phyloP scores from a whole-genome alignment of 2,113 vertebrate genomes.

The Chascanopsetta lugubris region DNA sequence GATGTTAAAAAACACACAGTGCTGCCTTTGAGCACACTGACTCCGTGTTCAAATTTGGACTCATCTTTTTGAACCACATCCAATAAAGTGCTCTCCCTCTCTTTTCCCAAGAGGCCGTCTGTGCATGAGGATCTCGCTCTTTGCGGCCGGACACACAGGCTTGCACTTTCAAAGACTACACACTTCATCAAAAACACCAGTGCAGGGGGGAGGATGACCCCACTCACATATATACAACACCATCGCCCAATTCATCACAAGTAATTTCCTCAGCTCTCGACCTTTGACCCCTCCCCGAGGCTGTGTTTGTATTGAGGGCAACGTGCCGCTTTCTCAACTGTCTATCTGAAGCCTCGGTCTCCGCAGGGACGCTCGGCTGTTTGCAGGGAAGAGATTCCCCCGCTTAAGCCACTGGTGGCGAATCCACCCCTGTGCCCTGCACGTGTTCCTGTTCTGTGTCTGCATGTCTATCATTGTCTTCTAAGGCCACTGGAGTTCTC shows the following conservation, averaged over 20 bases:
- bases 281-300: constrained; percentile 50
- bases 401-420: constrained; percentile 37
- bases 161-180: constrained; percentile 38
- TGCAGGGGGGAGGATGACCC: constrained; percentile 42
- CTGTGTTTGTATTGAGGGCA: constrained; percentile 65
- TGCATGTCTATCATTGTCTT: constrained; percentile 57
- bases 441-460: constrained; percentile 30
- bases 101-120: constrained; percentile 26
- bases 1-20: neutral
- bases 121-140: constrained; percentile 37
- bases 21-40: constrained; percentile 5
- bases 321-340: constrained; percentile 42
- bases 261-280: constrained; percentile 67
- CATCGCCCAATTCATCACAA: constrained; percentile 57
- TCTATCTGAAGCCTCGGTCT: constrained; percentile 48
- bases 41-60: constrained; percentile 16
- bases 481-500: constrained; percentile 55
- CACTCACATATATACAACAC: constrained; percentile 46
- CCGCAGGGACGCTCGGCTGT: constrained; percentile 25
- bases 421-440: constrained; percentile 27
- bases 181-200: constrained; percentile 54
- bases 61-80: constrained; percentile 29
- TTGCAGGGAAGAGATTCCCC: constrained; percentile 46
- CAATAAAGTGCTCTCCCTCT: constrained; percentile 27
- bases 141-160: constrained; percentile 15